Conservation (phyloP, 1,140 invertebrate species). For the Sesamia nonagrioides region DNA sequence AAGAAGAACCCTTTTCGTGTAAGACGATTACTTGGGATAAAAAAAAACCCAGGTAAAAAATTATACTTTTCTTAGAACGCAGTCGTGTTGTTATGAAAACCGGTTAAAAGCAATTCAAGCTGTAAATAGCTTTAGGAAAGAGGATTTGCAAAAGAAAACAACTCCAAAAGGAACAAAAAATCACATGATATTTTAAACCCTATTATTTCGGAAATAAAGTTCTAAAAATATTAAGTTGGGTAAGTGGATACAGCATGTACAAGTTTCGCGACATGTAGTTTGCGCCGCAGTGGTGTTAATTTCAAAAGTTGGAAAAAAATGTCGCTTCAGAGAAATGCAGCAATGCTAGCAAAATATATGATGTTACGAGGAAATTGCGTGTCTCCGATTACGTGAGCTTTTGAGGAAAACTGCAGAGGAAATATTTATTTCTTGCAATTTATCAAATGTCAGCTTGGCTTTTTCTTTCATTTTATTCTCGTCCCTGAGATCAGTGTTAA, state of each 20-base stretch:
- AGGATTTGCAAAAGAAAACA: constrained; percentile 41
- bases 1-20: constrained; percentile 27
- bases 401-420: constrained; percentile 26
- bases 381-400: constrained; percentile 40
- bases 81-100: constrained; percentile 49
- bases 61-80: constrained; percentile 21
- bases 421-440: constrained; percentile 45
- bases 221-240: constrained; percentile 8
- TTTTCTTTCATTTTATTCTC: constrained; percentile 18
- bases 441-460: constrained; percentile 37
- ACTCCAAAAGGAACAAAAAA: not conserved
- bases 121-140: constrained; percentile 49
- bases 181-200: constrained; percentile 1
- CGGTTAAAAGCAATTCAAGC: constrained; percentile 45
- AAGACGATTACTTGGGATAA: constrained; percentile 5
- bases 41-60: constrained; percentile 1
- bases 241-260: constrained; percentile 13
- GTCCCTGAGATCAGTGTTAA: not conserved
- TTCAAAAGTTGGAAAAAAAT: constrained; percentile 47
- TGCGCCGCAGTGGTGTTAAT: constrained; percentile 36
- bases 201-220: not conserved
- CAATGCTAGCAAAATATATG: constrained; percentile 40
- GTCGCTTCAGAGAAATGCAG: constrained; percentile 41
- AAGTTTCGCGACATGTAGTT: constrained; percentile 36
- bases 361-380: constrained; percentile 46